Evolutionary conservation across 1,140 invertebrate species (phyloP).

Genomic region (Sinella curviseta): DNA sequence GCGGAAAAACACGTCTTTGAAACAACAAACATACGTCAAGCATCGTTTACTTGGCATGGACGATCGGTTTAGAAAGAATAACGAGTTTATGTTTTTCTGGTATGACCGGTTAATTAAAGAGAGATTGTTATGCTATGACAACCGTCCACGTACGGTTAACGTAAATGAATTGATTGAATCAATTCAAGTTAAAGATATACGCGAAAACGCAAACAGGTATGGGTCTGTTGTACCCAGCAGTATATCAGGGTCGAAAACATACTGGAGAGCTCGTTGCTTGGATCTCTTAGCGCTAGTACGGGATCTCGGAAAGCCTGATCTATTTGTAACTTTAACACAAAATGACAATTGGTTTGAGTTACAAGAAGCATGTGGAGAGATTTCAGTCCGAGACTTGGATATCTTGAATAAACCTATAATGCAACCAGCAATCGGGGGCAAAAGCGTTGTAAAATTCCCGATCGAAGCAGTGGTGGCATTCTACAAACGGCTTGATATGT

Average conservation of each 20-base stretch:
- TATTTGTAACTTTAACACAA: too few species aligned
- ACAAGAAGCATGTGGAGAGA: too few species aligned
- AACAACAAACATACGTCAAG: too few species aligned
- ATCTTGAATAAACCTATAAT: background rate
- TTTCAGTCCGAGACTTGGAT: background rate
- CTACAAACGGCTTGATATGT: background rate
- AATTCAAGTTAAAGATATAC: background rate
- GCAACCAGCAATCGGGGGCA: background rate
- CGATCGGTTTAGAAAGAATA: too few species aligned
- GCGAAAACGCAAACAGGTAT: background rate
- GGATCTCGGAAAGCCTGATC: background rate
- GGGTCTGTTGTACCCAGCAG: background rate
- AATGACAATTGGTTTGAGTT: too few species aligned
- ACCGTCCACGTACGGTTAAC: background rate
- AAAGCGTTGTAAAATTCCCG: background rate
- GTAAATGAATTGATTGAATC: background rate
- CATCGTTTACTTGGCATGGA: background rate
- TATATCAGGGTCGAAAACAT: background rate
- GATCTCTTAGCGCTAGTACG: background rate
- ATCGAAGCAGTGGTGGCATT: slow-evolving; percentile 2
- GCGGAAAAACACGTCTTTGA: background rate
- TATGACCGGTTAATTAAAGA: too few species aligned
- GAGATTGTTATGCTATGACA: background rate
- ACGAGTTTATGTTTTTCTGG: too few species aligned
- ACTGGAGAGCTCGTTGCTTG: background rate